phyloP scores from a whole-genome alignment of 2,797 vertebrate genomes.

The Gallinago stenura region DNA sequence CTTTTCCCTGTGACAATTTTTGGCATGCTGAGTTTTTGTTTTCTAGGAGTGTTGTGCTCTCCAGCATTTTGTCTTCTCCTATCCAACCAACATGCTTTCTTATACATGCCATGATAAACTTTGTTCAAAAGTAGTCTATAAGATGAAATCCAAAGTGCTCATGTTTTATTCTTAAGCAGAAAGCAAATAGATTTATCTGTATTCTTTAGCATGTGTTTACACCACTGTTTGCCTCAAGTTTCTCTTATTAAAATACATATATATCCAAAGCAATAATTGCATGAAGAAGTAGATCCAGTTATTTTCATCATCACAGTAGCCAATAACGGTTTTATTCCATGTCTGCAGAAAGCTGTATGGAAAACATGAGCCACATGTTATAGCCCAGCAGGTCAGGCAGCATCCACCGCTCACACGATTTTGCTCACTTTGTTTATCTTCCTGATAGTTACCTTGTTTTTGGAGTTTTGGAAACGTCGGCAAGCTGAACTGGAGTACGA shows the following conservation, averaged over 20 bases:
- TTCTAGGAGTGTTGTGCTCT: not conserved
- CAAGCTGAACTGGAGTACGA: slow-evolving; percentile 92
- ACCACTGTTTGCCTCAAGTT: not conserved
- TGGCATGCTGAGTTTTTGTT: not conserved
- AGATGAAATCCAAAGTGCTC: not conserved
- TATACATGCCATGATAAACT: not conserved
- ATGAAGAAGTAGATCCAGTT: not conserved
- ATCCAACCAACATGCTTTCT: not conserved
- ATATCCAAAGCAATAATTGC: not conserved
- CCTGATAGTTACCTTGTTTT: slow-evolving; percentile 88
- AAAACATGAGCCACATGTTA: not conserved
- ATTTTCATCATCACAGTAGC: not conserved
- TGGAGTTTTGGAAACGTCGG: slow-evolving; percentile 95
- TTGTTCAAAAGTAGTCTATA: not conserved
- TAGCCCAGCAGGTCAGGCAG: not conserved
- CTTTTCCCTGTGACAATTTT: not conserved
- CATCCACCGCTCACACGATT: accelerated
- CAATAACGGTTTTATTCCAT: not conserved
- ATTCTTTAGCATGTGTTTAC: not conserved
- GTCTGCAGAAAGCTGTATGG: not conserved
- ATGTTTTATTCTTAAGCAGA: not conserved
- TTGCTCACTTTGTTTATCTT: not conserved
- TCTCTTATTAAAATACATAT: not conserved
- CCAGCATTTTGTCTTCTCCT: not conserved
- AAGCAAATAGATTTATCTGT: not conserved